Evolutionary conservation across 2,888 invertebrate species (phyloP), one percentile per base, ranked within the genome.

Genomic region (Ametastegia equiseti): DNA sequence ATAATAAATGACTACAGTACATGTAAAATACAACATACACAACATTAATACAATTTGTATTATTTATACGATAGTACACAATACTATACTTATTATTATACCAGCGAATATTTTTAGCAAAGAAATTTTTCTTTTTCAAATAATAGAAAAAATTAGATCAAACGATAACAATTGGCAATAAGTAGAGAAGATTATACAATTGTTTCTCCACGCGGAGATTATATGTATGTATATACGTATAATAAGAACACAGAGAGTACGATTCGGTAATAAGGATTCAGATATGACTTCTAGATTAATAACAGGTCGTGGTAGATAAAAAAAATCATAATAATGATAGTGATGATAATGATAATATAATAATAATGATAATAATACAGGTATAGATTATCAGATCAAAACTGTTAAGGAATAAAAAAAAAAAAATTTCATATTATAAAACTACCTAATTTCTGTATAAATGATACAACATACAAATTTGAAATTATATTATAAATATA

Each of bases 21-120:
- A 84, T 87, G 85, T 87, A 87, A 88, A 87, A 89, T 86, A 88
- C 86, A 86, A 84, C 86, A 87, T 86, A 84, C 85, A 87, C 87
- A 87, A 88, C 86, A 88, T 86, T 82, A 83, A 87, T 85, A 85
- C 84, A 88, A 78, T 78, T 60, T 60, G 60, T 78, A 78, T 60
- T 60, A 77, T 60, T 75, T 50, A 75, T 50, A 75, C 39, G 54
- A 57, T 75, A 54, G 54, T 54, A 75, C 30, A 71, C 30, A 23
- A 30, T 71, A 47, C 45, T 45, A 27, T 71, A 45, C 7, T 13
- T 13, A 30, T 7, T 27, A 71, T 30, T 39, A 67, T 67, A 39
- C 36, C 23, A 67, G 39, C 50, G 11, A 75, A 60, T 60, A 60
- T 39, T 60, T 78, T 42, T 60, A 60, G 11, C 15, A 54, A 45